These are phyloP conservation scores for Torymus texanus DNA, from an alignment of 2,888 invertebrate genomes.

Conservation along the genomic window DNA sequence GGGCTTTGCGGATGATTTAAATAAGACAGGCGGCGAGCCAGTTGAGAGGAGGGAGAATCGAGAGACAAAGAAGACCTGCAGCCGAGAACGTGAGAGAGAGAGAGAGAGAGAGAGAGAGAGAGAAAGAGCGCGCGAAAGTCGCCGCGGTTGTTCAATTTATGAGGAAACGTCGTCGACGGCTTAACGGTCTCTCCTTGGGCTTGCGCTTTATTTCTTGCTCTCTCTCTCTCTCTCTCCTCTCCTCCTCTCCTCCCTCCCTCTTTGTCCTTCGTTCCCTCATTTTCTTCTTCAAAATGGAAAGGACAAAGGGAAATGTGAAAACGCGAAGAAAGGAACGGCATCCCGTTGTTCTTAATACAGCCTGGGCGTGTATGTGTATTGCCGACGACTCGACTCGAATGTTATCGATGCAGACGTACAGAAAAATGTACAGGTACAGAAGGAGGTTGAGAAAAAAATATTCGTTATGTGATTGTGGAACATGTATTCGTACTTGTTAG, in stretches of 20 bases:
- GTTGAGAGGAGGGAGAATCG: neutral
- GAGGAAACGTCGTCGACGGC: conserved; percentile 65
- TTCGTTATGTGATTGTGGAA: too few relatives aligned
- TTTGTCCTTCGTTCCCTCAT: neutral
- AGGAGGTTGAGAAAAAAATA: too few relatives aligned
- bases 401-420: too few relatives aligned
- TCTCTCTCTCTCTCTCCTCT: neutral
- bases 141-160: conserved; percentile 66
- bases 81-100: conserved; percentile 3
- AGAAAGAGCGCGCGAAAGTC: conserved; percentile 54
- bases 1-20: conserved; percentile 68
- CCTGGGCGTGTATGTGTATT: too few relatives aligned
- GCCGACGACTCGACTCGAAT: too few relatives aligned
- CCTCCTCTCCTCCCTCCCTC: neutral
- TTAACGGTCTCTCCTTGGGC: conserved; percentile 55
- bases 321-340: conserved; percentile 18
- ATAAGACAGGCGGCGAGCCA: conserved; percentile 61
- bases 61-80: conserved; percentile 59
- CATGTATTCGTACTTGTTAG: too few relatives aligned
- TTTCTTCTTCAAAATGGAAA: neutral
- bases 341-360: conserved; percentile 39
- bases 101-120: conserved; percentile 5
- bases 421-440: too few relatives aligned
- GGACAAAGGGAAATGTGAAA: conserved; percentile 25
- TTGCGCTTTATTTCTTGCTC: conserved; percentile 12